These are phyloP conservation scores for Zoroaster sp. DNA, from an alignment of 53 echinoderm and acorn worm species.

Conservation along the genomic window DNA sequence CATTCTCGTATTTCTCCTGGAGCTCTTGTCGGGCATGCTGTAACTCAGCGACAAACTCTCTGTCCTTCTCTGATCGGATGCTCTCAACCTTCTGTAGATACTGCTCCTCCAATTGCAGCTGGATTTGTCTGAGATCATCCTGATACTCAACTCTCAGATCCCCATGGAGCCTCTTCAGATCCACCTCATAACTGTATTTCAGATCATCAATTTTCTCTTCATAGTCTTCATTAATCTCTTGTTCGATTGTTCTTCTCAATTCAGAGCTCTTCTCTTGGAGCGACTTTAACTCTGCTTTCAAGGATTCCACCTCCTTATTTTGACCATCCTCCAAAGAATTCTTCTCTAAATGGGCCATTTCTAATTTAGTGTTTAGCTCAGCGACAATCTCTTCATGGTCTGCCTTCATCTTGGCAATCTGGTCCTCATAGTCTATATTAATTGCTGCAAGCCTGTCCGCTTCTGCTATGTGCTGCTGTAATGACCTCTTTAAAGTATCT, in stretches of 20 bases:
- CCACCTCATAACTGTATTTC: slow-evolving; percentile 74
- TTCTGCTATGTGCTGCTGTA: slow-evolving; percentile 47
- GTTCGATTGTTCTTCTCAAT: slow-evolving; percentile 52
- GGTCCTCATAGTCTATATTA: slow-evolving; percentile 63
- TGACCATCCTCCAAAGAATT: slow-evolving; percentile 16
- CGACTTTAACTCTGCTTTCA: slow-evolving; percentile 12
- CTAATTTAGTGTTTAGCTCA: slow-evolving; percentile 45
- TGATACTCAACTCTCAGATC: slow-evolving; percentile 79
- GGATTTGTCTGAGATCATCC: slow-evolving; percentile 66
- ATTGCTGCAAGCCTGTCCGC: slow-evolving; percentile 44
- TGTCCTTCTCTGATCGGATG: slow-evolving; percentile 78
- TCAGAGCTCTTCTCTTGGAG: slow-evolving; percentile 4
- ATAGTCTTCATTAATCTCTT: slow-evolving; percentile 72
- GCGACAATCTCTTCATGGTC: slow-evolving; percentile 53
- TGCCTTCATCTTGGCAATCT: slow-evolving; percentile 55
- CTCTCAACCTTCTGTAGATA: slow-evolving; percentile 77
- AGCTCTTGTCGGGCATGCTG: slow-evolving; percentile 86
- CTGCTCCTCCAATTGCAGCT: slow-evolving; percentile 68
- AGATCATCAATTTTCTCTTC: slow-evolving; percentile 84
- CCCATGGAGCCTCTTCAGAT: slow-evolving; percentile 60
- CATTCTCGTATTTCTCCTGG: slow-evolving; percentile 74
- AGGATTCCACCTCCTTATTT: slow-evolving; percentile 56
- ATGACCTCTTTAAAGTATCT: slow-evolving; percentile 7
- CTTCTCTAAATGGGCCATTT: background rate
- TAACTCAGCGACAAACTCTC: slow-evolving; percentile 91